Conservation (phyloP, 92 coral and sea anemone species). For the Hydrozoanthus gracilis region DNA sequence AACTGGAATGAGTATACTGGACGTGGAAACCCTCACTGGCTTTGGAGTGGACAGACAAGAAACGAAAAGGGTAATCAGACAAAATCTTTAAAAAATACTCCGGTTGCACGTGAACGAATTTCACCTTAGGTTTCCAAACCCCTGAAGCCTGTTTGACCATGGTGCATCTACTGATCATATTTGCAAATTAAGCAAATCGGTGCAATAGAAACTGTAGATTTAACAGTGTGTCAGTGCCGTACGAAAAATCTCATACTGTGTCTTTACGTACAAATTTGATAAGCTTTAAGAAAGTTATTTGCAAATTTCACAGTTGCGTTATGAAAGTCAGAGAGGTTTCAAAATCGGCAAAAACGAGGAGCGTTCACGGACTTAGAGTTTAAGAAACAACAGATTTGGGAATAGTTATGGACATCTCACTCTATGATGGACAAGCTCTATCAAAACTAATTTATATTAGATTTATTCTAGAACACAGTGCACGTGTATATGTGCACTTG, state of each 20-base stretch:
- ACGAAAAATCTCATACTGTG: too few relatives aligned
- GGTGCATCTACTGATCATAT: not conserved
- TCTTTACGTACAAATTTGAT: too few relatives aligned
- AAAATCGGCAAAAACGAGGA: not conserved
- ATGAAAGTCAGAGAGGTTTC: not conserved
- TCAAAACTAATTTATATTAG: too few relatives aligned
- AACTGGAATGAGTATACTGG: constrained; percentile 88
- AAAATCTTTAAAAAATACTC: too few relatives aligned
- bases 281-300: not conserved
- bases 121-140: too few relatives aligned
- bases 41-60: constrained; percentile 62
- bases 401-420: too few relatives aligned
- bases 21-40: constrained; percentile 88
- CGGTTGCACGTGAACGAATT: not conserved
- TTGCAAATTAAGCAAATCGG: not conserved
- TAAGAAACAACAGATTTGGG: too few relatives aligned
- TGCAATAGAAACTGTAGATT: not conserved
- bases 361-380: too few relatives aligned
- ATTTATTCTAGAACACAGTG: too few relatives aligned
- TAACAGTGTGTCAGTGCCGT: not conserved
- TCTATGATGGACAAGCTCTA: too few relatives aligned
- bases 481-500: too few relatives aligned
- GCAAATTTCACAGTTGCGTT: not conserved
- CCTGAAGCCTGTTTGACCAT: not conserved
- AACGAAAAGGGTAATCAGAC: constrained; percentile 56